These are phyloP conservation scores for Anoplius nigerrimus DNA, from an alignment of 2,888 invertebrate genomes.

Conservation along the genomic window DNA sequence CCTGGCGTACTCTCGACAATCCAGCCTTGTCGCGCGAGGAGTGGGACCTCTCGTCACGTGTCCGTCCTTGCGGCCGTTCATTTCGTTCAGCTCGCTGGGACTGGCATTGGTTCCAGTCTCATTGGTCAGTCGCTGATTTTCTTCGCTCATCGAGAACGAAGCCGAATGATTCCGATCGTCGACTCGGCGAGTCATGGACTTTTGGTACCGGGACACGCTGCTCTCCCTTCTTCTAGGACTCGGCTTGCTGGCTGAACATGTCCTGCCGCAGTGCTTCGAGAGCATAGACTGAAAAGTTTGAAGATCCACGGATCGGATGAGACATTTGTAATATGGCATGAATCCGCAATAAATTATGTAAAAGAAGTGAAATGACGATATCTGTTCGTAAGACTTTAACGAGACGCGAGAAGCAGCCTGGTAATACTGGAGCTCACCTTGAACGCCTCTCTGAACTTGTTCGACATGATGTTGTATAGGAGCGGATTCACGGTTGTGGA, in stretches of 20 bases:
- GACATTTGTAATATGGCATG: no score
- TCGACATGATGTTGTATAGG: constrained; percentile 83
- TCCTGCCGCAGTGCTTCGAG: constrained; percentile 71
- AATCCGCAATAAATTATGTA: no score
- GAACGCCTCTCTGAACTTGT: constrained; percentile 83
- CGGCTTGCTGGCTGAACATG: constrained; percentile 50
- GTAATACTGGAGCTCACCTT: constrained; percentile 76
- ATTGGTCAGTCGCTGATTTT: constrained; percentile 43
- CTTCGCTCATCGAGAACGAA: constrained; percentile 65
- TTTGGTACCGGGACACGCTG: constrained; percentile 63
- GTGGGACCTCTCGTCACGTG: not conserved
- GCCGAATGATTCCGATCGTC: constrained; percentile 59
- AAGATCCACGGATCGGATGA: no score
- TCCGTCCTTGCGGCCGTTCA: constrained; percentile 6
- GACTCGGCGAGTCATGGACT: constrained; percentile 47
- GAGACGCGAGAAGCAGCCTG: no score
- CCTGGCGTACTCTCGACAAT: constrained; percentile 31
- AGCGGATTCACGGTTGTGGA: constrained; percentile 84
- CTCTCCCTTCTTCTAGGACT: constrained; percentile 66
- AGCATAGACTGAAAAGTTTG: constrained; percentile 72
- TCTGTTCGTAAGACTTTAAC: no score
- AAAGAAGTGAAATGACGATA: no score
- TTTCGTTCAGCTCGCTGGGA: constrained; percentile 28
- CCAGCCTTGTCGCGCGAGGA: not conserved
- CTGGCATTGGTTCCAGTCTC: constrained; percentile 5